Base-by-base conservation (phyloP, 2,113 vertebrate genomes). In the Pomatostomus ruficeps region DNA sequence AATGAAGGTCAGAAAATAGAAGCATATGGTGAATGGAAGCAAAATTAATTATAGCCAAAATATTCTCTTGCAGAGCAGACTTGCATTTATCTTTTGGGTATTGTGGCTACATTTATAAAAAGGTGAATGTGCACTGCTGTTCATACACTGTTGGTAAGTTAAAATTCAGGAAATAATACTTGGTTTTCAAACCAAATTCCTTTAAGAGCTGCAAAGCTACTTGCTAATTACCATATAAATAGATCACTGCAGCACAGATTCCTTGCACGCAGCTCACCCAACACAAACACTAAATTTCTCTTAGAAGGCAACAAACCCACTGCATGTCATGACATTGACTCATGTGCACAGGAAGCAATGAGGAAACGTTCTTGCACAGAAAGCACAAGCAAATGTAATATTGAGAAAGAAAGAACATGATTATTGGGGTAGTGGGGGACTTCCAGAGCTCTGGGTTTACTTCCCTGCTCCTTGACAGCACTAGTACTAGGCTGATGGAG, bases 141-240 rank as follows among this genome's bases (percentile, higher is more conserved):
- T 97, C 93, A 96, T 76, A 92, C 3, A 19, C 68, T 93, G 68
- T 45, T 93, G 84, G 24, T 76, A 94, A 85, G 95, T 92, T 96
- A 94, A 96, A 96, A 90, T 82, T 83, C 74, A 84, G 57, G 85
- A 92, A 97, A 91, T 59, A 91, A 94, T 46, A 74, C 66, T 73
- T 65, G 75, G 68, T 95, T 96, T 96, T 96, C 91, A 95, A 97
- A 97, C 13, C 74, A 97, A 97, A 97, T 95, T 85, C 87, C 95
- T 97, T 88, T 72, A 95, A 96, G 92, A 93, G 88, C 93, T 90
- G 96, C 93, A 98, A 95, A 96, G 94, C 85, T 96, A 88, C 88
- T 91, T 95, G 88, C 72, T 95, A 93, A 97, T 97, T 98, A 97
- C 80, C 96, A 97, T 97, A 97, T 94, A 97, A 86, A 93, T 42